Evolutionary conservation across 2,888 invertebrate genomes (phyloP).

Genomic region (Vandiemenella viatica): DNA sequence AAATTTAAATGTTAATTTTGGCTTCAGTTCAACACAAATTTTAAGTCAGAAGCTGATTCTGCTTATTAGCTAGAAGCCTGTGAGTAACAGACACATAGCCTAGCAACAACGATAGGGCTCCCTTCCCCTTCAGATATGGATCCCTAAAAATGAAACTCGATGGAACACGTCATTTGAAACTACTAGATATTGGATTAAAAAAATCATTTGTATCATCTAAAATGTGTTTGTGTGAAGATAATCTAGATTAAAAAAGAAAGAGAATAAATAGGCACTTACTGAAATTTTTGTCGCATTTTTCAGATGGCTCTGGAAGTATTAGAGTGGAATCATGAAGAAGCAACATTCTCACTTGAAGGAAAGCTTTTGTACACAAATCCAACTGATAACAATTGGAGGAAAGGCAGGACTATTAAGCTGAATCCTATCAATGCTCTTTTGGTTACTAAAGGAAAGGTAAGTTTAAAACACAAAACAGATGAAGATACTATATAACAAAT

Average conservation of each 20-base stretch:
- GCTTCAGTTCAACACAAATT: no score
- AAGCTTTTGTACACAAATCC: constrained; percentile 76
- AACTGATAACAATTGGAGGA: constrained; percentile 80
- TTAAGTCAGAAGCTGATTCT: neutral
- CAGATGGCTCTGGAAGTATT: constrained; percentile 81
- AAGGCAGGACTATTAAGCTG: constrained; percentile 76
- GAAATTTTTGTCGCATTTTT: constrained; percentile 5
- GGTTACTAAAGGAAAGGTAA: constrained; percentile 82
- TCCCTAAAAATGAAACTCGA: no score
- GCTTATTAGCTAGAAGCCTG: neutral
- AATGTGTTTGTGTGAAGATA: no score
- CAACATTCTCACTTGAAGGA: constrained; percentile 80
- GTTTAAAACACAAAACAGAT: neutral
- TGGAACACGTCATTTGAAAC: no score
- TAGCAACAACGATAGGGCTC: no score
- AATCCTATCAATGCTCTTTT: constrained; percentile 77
- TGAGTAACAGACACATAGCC: no score
- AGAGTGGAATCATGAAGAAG: constrained; percentile 89
- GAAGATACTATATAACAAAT: neutral
- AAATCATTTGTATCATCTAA: no score
- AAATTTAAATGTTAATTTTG: neutral
- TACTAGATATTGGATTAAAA: no score
- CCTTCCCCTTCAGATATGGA: no score
- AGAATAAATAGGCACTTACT: no score
- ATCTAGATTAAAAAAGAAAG: no score